A percentile compares a stretch with the other conserved stretches of the same genome.
phyloP scores from a whole-genome alignment of 2,888 invertebrate genomes.

The Ecliptopera silaceata region DNA sequence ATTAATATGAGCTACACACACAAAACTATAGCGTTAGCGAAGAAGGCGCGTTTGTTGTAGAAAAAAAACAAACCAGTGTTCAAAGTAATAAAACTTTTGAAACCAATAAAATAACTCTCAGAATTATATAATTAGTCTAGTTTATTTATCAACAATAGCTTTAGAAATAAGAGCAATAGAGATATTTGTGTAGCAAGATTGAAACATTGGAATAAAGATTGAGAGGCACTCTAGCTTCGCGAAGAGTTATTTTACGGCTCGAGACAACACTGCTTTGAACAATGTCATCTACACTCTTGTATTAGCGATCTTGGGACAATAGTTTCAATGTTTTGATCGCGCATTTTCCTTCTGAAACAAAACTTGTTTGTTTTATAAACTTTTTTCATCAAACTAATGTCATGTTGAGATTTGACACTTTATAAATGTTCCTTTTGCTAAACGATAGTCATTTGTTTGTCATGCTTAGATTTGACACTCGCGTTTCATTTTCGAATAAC shows the following conservation, averaged over 20 bases:
- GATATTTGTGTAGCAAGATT: conserved; percentile 9
- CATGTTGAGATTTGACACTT: too few species aligned
- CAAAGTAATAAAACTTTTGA: too few species aligned
- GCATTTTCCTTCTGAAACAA: not conserved
- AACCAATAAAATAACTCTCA: too few species aligned
- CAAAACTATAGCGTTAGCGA: too few species aligned
- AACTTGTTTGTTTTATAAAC: not conserved
- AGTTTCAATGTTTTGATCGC: too few species aligned
- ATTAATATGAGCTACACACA: too few species aligned
- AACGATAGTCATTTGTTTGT: too few species aligned
- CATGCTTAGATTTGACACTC: too few species aligned
- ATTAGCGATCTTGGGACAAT: not conserved
- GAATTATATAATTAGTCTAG: not conserved
- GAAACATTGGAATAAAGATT: conserved; percentile 15
- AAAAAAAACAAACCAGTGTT: too few species aligned
- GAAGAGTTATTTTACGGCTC: conserved; percentile 8
- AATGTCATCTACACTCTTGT: not conserved
- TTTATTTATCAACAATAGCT: not conserved
- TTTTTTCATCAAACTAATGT: too few species aligned
- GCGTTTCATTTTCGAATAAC: not conserved
- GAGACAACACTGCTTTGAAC: not conserved
- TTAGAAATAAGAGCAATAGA: not conserved
- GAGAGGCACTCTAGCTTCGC: conserved; percentile 9
- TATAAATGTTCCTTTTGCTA: too few species aligned
- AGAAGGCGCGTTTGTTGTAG: too few species aligned